Conservation (phyloP, 1,140 invertebrate genomes). For the Brachionus sp. region DNA sequence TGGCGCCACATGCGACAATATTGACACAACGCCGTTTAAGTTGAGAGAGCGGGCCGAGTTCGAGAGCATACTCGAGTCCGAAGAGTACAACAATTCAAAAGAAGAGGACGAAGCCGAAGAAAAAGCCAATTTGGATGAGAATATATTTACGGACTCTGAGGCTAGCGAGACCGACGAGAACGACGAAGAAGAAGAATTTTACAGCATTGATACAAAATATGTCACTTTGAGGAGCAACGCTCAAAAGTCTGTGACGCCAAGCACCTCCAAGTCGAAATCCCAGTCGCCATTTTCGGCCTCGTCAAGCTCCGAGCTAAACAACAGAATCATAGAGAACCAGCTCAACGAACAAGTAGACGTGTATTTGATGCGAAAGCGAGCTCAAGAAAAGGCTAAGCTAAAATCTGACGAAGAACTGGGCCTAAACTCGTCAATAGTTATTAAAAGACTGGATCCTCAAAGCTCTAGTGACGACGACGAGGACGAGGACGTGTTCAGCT, state of each 20-base stretch:
- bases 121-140: not conserved
- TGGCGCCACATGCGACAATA: not conserved
- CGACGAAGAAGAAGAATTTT: not conserved
- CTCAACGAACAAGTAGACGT: not conserved
- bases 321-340: not conserved
- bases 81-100: not conserved
- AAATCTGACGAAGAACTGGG: conserved; percentile 33
- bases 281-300: not conserved
- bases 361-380: conserved; percentile 19
- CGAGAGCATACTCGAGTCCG: not conserved
- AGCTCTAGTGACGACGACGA: not conserved
- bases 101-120: conserved; percentile 14
- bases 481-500: not conserved
- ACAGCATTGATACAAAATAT: not conserved
- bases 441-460: not conserved
- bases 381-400: conserved; percentile 19
- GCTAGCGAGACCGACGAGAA: not conserved
- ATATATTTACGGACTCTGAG: not conserved
- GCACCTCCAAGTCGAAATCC: conserved; percentile 6
- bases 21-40: not conserved
- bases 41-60: not conserved
- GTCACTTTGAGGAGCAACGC: not conserved
- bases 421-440: not conserved
- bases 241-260: not conserved
- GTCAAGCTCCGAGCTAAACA: not conserved